phyloP scores from a whole-genome alignment of 2,888 invertebrate species.

The Tipula confusa region DNA sequence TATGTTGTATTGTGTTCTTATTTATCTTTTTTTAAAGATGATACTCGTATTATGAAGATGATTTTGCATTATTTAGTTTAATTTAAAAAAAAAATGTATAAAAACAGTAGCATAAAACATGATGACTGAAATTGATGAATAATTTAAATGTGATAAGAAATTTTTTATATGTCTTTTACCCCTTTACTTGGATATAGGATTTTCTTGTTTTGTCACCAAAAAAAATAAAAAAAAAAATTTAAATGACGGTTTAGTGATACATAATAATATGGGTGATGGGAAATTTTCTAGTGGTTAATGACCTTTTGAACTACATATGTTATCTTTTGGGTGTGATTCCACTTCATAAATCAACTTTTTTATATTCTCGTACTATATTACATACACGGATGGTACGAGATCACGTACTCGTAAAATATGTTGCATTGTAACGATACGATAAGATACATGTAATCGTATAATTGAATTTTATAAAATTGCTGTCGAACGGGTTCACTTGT shows the following conservation, averaged over 20 bases:
- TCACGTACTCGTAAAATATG: slow-evolving; percentile 20
- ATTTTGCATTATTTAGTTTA: slow-evolving; percentile 25
- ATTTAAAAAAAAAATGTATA: slow-evolving; percentile 25
- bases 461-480: neutral
- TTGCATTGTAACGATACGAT: slow-evolving; percentile 9
- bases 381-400: neutral
- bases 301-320: slow-evolving; percentile 12
- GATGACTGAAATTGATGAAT: slow-evolving; percentile 25
- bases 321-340: neutral
- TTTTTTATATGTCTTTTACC: neutral
- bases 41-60: slow-evolving; percentile 7
- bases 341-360: slow-evolving; percentile 4
- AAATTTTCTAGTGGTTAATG: neutral
- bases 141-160: slow-evolving; percentile 25
- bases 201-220: slow-evolving; percentile 20
- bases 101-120: neutral
- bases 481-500: neutral
- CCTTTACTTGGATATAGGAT: neutral
- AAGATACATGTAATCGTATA: neutral
- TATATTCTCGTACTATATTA: too few relatives aligned
- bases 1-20: neutral
- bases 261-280: neutral
- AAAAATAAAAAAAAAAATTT: neutral
- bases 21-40: neutral
- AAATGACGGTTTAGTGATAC: neutral